Conservation (phyloP, 1,140 invertebrate species). For the Wasmannia auropunctata region DNA sequence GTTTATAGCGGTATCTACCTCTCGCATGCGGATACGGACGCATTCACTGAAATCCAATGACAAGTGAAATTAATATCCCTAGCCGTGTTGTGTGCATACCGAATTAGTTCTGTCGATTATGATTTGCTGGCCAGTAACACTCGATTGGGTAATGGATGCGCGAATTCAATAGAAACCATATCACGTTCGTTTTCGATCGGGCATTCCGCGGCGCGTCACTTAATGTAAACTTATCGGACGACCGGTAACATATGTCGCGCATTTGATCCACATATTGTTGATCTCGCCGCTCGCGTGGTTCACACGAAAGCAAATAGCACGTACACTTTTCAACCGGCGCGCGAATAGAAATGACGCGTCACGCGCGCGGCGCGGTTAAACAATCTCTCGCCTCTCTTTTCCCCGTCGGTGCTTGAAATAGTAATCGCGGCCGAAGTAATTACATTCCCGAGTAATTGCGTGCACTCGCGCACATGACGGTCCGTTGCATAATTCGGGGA, state of each 20-base stretch:
- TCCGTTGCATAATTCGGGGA: neutral
- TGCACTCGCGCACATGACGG: neutral
- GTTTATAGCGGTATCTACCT: neutral
- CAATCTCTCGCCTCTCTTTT: neutral
- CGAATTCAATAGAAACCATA: conserved; percentile 55
- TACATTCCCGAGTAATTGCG: conserved; percentile 48
- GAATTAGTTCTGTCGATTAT: conserved; percentile 59
- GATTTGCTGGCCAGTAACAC: conserved; percentile 52
- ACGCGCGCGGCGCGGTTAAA: conserved; percentile 28
- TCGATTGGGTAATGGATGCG: conserved; percentile 33
- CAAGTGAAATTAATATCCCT: conserved; percentile 55
- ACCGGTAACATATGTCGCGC: neutral
- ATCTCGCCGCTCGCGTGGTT: neutral
- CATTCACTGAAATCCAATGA: conserved; percentile 47
- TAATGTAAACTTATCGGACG: conserved; percentile 44
- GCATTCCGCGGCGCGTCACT: conserved; percentile 20
- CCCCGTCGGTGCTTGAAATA: conserved; percentile 20
- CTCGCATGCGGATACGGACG: neutral
- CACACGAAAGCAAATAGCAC: conserved; percentile 29
- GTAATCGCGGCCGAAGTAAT: conserved; percentile 39
- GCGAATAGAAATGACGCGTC: neutral
- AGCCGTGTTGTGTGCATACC: conserved; percentile 4
- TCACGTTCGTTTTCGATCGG: conserved; percentile 55
- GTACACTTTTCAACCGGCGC: conserved; percentile 23
- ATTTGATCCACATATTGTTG: neutral